Base-by-base conservation (phyloP, 2,797 vertebrate species). In the Picus viridis region DNA sequence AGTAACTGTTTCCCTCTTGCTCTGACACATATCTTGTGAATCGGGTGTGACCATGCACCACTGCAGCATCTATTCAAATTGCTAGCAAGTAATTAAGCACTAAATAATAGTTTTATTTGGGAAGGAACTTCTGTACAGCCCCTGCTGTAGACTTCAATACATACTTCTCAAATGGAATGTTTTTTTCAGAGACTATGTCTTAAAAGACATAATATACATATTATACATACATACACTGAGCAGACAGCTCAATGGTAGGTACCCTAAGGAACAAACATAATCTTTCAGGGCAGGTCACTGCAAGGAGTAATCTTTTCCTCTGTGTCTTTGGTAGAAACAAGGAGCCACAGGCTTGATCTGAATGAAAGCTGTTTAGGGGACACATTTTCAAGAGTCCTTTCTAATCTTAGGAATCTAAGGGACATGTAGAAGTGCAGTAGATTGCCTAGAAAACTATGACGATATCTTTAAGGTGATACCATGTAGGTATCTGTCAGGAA, bases 1-100 rank as follows among this genome's bases (percentile, higher is more conserved):
- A 67, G 34, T 65, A 79, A 88, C 91, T 88, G 86, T 87, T 91
- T 91, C 65, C 47, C 20, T 85, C 59, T 86, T 82, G 41, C 74
- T 89, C 67, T 83, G 83, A 61, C 62, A 79, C 64, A 54, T 29
- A 27, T 0, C 63, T 73, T 51, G 72, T 72, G 76, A 89, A 79
- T 58, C 4, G 62, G 72, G 70, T 86, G 79, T 58, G 82, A 85
- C 70, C 41, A 15, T 45, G 57, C 70, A 83, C 70, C 75, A 75
- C 53, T 67, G 70, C 29, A 86, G 78, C 30, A 29, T 78, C 88
- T 81, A 61, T 41, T 81, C 84, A 76, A 85, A 73, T 19, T 76
- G 73, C 39, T 57, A 73, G 75, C 67, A 84, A 89, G 49, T 67
- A 89, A 83, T 68, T 70, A 81, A 83, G 54, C 39, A 22, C 15